Evolutionary conservation across 2,888 invertebrate species (phyloP), one percentile per base, ranked within the genome.

Genomic region (Onchidella celtica): DNA sequence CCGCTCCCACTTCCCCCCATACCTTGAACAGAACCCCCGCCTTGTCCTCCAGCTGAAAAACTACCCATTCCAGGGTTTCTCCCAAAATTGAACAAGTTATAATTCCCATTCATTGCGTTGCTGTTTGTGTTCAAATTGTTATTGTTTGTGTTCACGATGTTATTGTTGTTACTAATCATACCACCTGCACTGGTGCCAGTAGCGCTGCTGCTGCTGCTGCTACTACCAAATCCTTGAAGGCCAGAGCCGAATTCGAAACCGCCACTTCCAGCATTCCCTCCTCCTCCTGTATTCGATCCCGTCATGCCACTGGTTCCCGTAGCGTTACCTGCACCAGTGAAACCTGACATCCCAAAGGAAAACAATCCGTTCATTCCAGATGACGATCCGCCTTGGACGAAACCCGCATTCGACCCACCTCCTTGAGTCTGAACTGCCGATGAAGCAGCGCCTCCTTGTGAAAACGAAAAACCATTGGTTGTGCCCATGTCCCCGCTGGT

Each of bases 361-460:
- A 66, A 66, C 66, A 66, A 29, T 34, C 66, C 66, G 34, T 32
- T 29, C n/a, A 6, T 36, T 9, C 17, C 27, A 6, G 70, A 70
- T 3, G 38, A 24, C 40, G 32, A n/a, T 24, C 70, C 70, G 3
- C 70, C 70, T 70, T 70, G 70, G 3, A 70, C 40, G 24, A 70
- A 70, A 21, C 70, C 70, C 4, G 27, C 38, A n/a, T 6, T 40
- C 34, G 40, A 14, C 3, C n/a, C 14, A 11, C 70, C 70, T 38
- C 70, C 70, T 40, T 70, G 70, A n/a, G 11, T 21, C 38, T 70
- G 70, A 3, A 9, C 70, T 21, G 24, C 6, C 11, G 70, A 38
- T 11, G 24, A 38, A 21, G 32, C 9, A 6, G 11, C 40, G 17
- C 66, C 66, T 70, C 70, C 70, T 40, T 70, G 70, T 14, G 14